phyloP scores from a whole-genome alignment of 2,797 vertebrate species.

The Saxicola maurus region DNA sequence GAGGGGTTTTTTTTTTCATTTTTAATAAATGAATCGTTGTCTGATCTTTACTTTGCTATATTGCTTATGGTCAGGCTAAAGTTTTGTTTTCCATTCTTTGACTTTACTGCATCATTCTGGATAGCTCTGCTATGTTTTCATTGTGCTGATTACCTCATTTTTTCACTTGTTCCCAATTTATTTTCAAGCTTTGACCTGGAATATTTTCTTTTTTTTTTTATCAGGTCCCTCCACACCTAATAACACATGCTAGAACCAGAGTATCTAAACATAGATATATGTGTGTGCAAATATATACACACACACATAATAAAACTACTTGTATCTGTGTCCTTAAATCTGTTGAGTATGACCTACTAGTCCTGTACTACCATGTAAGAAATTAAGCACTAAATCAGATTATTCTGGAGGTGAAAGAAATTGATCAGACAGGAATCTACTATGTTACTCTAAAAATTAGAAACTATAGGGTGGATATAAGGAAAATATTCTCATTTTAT shows the following conservation, averaged over 20 bases:
- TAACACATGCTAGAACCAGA: background rate
- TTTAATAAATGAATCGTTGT: background rate
- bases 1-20: background rate
- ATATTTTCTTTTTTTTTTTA: background rate
- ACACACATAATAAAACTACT: accelerated
- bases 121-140: background rate
- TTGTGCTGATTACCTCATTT: background rate
- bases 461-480: background rate
- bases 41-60: background rate
- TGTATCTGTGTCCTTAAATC: background rate
- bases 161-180: background rate
- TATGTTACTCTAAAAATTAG: background rate
- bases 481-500: background rate
- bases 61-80: background rate
- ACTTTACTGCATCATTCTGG: background rate
- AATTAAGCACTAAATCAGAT: background rate
- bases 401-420: background rate
- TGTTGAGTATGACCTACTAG: background rate
- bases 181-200: background rate
- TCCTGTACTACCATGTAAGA: background rate
- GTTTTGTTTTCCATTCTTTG: background rate
- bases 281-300: background rate
- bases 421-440: background rate
- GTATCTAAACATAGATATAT: background rate
- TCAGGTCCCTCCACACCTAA: accelerated